phyloP scores from a whole-genome alignment of 1,140 invertebrate species.

The Drosophila kikkawai region DNA sequence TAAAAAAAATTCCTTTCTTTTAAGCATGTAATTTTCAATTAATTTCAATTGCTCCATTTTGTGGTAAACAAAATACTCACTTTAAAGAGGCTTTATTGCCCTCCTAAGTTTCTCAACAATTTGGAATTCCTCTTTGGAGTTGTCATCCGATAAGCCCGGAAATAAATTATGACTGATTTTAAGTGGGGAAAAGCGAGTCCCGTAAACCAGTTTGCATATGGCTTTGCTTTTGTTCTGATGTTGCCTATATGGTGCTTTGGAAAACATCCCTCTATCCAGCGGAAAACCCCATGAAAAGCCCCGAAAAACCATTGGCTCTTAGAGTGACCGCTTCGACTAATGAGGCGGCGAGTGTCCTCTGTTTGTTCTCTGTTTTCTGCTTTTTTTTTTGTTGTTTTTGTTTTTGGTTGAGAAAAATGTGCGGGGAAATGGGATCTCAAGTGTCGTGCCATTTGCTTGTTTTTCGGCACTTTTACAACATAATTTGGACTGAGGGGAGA shows the following conservation, averaged over 20 bases:
- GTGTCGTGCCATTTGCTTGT: constrained; percentile 45
- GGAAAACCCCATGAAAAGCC: neutral
- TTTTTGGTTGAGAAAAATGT: neutral
- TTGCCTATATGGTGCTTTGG: neutral
- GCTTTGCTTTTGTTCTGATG: neutral
- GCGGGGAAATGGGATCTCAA: constrained; percentile 34
- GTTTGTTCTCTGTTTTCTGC: constrained; percentile 8
- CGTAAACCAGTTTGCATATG: constrained; percentile 18
- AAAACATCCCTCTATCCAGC: constrained; percentile 1
- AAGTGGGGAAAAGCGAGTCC: neutral
- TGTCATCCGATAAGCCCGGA: constrained; percentile 24
- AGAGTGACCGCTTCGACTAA: constrained; percentile 38
- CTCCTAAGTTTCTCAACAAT: neutral
- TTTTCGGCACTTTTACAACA: constrained; percentile 69
- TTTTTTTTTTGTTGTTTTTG: constrained; percentile 2
- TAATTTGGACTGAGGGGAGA: constrained; percentile 50
- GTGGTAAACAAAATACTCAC: neutral
- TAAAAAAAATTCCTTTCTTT: neutral
- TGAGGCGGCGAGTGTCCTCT: constrained; percentile 53
- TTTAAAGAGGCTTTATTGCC: neutral
- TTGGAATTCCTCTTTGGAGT: constrained; percentile 7
- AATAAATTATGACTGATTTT: constrained; percentile 26
- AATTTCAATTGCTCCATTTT: neutral
- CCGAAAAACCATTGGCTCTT: constrained; percentile 9
- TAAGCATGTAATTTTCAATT: neutral